Percentiles rank a stretch among this genome's conserved stretches.
Evolutionary conservation across 2,113 vertebrate species (phyloP).

Genomic region (Alaudala cheleensis): DNA sequence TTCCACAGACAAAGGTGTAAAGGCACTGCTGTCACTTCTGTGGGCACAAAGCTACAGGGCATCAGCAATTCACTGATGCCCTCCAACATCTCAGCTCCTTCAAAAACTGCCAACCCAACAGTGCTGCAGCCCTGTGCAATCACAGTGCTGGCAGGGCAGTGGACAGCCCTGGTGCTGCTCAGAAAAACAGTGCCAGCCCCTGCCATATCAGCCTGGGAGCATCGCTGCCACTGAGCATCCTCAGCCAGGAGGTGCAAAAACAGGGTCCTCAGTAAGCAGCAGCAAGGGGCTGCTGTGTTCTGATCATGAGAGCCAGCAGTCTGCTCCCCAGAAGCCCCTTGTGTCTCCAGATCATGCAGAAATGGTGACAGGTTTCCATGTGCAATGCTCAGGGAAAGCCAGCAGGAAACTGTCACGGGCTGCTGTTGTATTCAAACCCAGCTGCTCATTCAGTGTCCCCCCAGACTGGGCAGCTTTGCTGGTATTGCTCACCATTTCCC

Average conservation of each 20-base stretch:
- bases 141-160: not conserved
- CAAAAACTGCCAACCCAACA: not conserved
- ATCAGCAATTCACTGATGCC: not conserved
- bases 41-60: not conserved
- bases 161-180: not conserved
- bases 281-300: not conserved
- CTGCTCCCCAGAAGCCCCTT: not conserved
- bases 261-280: not conserved
- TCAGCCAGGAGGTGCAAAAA: not conserved
- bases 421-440: not conserved
- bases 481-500: not conserved
- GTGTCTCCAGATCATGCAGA: not conserved
- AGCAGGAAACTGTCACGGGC: not conserved
- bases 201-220: not conserved
- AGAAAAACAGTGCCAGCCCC: not conserved
- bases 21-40: not conserved
- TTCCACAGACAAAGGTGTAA: fast-evolving
- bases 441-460: not conserved
- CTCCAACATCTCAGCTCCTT: fast-evolving
- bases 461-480: not conserved
- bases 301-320: fast-evolving
- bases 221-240: not conserved
- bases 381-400: not conserved
- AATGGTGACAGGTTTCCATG: not conserved
- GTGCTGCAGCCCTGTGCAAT: not conserved